A percentile compares a stretch with the other conserved stretches of the same genome.
These are phyloP conservation scores for Mus minutoides DNA, from an alignment of 2,797 vertebrate species.

Conservation along the genomic window DNA sequence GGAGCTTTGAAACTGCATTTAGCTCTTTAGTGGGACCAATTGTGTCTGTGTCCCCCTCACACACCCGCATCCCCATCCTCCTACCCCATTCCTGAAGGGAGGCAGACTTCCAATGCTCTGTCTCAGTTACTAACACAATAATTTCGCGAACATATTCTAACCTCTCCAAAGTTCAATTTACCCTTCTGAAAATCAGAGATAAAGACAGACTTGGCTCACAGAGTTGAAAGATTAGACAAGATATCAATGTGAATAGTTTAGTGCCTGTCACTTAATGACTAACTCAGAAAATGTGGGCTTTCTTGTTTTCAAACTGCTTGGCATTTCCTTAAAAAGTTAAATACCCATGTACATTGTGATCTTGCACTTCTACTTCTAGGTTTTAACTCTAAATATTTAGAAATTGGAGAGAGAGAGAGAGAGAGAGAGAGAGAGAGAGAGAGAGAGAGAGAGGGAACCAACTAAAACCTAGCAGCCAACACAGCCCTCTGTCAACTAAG, in stretches of 20 bases:
- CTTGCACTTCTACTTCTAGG: not conserved
- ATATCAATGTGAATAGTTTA: not conserved
- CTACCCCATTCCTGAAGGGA: not conserved
- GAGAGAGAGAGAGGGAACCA: not conserved
- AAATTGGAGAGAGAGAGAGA: not conserved
- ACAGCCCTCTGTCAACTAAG: too few species aligned
- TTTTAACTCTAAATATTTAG: not conserved
- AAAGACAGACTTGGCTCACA: not conserved
- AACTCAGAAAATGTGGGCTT: not conserved
- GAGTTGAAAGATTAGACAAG: not conserved
- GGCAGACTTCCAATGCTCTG: not conserved
- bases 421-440: too few species aligned
- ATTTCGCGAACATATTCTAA: not conserved
- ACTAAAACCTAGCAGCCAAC: not conserved
- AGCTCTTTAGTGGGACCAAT: not conserved
- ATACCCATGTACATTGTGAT: accelerated
- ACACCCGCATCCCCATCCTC: too few species aligned
- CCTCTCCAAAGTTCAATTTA: conserved; percentile 24
- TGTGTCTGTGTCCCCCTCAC: not conserved
- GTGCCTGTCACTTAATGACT: not conserved
- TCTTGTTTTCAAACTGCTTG: conserved; percentile 1
- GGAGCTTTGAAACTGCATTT: not conserved
- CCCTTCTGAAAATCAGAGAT: conserved; percentile 48
- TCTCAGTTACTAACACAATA: not conserved
- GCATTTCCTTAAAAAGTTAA: conserved; percentile 4